Conservation (phyloP, 2,797 vertebrate species). For the Numenius phaeopus region DNA sequence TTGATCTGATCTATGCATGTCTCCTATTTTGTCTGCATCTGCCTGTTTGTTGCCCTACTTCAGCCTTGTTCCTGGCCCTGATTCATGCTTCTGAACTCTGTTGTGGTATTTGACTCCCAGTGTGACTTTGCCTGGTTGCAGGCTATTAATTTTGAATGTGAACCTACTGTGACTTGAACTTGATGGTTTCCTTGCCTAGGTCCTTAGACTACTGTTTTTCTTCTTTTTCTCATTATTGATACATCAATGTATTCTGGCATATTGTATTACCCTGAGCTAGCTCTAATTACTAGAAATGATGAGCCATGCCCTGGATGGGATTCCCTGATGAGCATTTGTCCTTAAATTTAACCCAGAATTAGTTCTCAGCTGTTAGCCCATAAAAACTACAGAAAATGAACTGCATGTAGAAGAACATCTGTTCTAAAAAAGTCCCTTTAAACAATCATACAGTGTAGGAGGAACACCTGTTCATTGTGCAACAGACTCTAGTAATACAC, state of each 20-base stretch:
- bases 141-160: background rate
- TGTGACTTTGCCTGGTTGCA: background rate
- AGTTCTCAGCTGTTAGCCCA: background rate
- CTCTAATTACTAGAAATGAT: background rate
- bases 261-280: background rate
- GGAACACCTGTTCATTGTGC: constrained; percentile 3
- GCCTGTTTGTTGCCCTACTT: background rate
- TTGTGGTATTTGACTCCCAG: background rate
- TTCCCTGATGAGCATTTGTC: background rate
- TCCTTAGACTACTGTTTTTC: background rate
- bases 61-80: background rate
- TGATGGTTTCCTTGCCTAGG: background rate
- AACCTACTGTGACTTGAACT: background rate
- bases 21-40: background rate
- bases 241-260: background rate
- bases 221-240: background rate
- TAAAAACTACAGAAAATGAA: background rate
- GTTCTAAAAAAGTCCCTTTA: background rate
- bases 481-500: background rate
- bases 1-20: background rate
- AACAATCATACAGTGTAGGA: background rate
- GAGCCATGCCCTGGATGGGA: background rate
- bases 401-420: background rate
- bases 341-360: background rate
- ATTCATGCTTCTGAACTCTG: background rate